These are phyloP conservation scores for Myrmophylax atrothorax DNA, from an alignment of 2,113 vertebrate genomes.

Conservation along the genomic window DNA sequence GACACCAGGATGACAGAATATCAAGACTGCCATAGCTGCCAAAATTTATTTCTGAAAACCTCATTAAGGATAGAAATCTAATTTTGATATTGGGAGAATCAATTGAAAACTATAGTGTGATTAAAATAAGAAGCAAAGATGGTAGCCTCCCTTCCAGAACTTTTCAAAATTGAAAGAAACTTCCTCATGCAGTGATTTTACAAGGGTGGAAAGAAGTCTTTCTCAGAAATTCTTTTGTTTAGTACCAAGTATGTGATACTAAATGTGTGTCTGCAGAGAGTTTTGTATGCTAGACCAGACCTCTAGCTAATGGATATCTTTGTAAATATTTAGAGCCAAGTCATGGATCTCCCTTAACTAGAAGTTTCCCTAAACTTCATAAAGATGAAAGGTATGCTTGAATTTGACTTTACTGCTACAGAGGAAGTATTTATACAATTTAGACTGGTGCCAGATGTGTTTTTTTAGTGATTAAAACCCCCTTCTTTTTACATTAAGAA, in stretches of 20 bases:
- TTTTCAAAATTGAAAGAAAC: not conserved
- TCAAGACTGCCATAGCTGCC: not conserved
- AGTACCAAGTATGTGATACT: not conserved
- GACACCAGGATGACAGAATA: not conserved
- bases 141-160: not conserved
- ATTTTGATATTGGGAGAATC: not conserved
- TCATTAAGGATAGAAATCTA: not conserved
- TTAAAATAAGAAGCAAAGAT: not conserved
- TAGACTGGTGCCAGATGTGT: rapidly evolving
- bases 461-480: not conserved
- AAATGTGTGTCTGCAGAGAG: not conserved
- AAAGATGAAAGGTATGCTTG: not conserved
- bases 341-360: not conserved
- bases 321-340: conserved; percentile 46
- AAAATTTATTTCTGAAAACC: not conserved
- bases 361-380: not conserved
- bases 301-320: conserved; percentile 25
- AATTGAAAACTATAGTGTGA: not conserved
- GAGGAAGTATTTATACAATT: not conserved
- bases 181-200: not conserved
- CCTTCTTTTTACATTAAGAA: not conserved
- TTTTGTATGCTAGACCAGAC: not conserved
- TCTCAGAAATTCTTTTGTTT: not conserved
- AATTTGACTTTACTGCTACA: conserved; percentile 5
- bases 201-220: not conserved